Evolutionary conservation across 2,113 vertebrate species (phyloP).

Genomic region (Fukomys damarensis): DNA sequence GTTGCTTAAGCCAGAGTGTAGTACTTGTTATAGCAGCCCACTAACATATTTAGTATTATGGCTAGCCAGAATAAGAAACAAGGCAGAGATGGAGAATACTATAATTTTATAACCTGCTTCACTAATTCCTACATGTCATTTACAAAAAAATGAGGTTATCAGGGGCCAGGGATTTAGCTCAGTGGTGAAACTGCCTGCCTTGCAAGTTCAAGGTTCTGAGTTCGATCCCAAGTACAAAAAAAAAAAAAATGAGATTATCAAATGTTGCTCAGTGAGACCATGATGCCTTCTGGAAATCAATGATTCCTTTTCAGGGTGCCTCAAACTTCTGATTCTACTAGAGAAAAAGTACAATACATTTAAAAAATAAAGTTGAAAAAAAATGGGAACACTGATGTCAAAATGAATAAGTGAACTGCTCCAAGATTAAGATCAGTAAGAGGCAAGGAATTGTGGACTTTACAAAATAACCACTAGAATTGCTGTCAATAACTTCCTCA

Average conservation of each 20-base stretch:
- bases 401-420: not conserved
- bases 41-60: not conserved
- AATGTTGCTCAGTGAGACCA: not conserved
- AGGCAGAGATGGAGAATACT: not conserved
- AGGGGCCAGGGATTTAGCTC: too few species aligned
- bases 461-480: not conserved
- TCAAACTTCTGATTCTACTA: conserved; percentile 7
- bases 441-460: not conserved
- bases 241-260: conserved; percentile 15
- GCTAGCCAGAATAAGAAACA: not conserved
- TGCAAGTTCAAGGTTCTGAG: too few species aligned
- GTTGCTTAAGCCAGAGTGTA: not conserved
- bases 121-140: not conserved
- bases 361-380: not conserved
- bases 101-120: not conserved
- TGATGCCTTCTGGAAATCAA: not conserved
- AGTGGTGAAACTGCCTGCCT: too few species aligned
- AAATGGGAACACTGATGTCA: not conserved
- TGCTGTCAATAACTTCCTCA: not conserved
- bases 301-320: not conserved
- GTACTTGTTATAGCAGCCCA: not conserved
- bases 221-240: too few species aligned
- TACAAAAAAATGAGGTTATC: not conserved
- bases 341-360: not conserved
- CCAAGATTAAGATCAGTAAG: not conserved